phyloP scores from a whole-genome alignment of 2,888 invertebrate species.

The Herminia tarsipennalis region DNA sequence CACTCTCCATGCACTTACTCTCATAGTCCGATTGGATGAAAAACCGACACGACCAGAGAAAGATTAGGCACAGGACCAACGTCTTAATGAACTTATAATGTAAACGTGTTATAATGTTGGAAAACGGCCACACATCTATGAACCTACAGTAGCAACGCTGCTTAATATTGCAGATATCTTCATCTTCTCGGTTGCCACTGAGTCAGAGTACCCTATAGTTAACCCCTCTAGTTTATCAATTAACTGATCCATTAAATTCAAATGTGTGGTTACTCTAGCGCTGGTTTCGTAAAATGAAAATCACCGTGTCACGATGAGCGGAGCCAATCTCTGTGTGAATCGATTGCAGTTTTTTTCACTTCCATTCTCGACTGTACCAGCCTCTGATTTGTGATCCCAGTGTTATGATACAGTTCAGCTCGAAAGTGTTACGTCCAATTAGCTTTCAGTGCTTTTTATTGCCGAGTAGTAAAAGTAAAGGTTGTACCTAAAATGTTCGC shows the following conservation, averaged over 20 bases:
- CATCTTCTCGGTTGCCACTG: no score
- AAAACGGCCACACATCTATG: no score
- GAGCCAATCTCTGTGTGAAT: slow-evolving; percentile 47
- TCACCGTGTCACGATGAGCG: slow-evolving; percentile 49
- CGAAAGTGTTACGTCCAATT: slow-evolving; percentile 4
- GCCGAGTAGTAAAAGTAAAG: not conserved
- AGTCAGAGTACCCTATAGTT: no score
- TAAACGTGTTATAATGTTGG: no score
- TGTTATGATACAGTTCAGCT: slow-evolving; percentile 8
- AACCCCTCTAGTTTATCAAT: not conserved
- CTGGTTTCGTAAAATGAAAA: slow-evolving; percentile 51
- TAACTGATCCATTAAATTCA: not conserved
- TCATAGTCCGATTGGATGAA: no score
- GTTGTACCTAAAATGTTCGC: no score
- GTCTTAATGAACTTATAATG: no score
- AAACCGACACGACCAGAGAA: no score
- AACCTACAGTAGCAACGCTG: no score
- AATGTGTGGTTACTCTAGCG: slow-evolving; percentile 28
- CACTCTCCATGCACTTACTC: no score
- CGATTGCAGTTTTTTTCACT: slow-evolving; percentile 40
- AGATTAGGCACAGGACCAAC: no score
- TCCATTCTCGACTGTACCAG: slow-evolving; percentile 1
- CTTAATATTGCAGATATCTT: no score
- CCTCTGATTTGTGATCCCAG: slow-evolving; percentile 12
- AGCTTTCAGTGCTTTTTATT: not conserved